Evolutionary conservation across 2,888 invertebrate genomes (phyloP), one percentile per base, ranked within the genome.

Genomic region (Toxonevra muliebris): DNA sequence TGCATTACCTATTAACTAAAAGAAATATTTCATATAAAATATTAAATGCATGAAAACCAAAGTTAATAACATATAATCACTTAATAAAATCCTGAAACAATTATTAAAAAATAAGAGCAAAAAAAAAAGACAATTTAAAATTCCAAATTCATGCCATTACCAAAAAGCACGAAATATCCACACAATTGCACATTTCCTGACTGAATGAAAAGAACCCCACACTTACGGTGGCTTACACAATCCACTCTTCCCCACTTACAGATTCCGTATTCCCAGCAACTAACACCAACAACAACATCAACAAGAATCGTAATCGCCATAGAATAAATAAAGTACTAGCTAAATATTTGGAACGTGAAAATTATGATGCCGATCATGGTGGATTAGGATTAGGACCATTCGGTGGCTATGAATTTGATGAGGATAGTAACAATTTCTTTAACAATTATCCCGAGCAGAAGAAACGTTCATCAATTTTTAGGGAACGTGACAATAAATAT

Each of bases 401-500:
- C 65, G 73, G 71, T 68, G 82, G 80, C 68, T 78, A 81, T 71
- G 81, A 84, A 69, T 80, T 80, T 70, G 82, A 81, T 65, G 81
- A 80, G 41, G 83, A 81, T 70, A 74, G 61, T 61, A 76, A 76
- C 61, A 77, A 75, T 69, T 70, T 74, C n/a, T 70, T 74, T 50
- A 57, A 68, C 40, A 77, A 77, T 60, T 79, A 76, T 69, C 71
- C 71, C 19, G 79, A 82, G 52, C 82, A 82, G 66, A 81, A 82
- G 71, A 79, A 81, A 53, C 84, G 84, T 68, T 81, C 83, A 45
- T 82, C 84, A 53, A 75, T 79, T 65, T 85, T 85, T 76, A 82
- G 84, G 66, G 84, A 85, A 75, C 79, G 85, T 73, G 82, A 82
- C 66, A 80, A 79, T 73, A 80, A 82, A 71, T 80, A 79, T 72